Evolutionary conservation across 2,113 vertebrate genomes (phyloP).

Genomic region (Thinocorus orbignyianus): DNA sequence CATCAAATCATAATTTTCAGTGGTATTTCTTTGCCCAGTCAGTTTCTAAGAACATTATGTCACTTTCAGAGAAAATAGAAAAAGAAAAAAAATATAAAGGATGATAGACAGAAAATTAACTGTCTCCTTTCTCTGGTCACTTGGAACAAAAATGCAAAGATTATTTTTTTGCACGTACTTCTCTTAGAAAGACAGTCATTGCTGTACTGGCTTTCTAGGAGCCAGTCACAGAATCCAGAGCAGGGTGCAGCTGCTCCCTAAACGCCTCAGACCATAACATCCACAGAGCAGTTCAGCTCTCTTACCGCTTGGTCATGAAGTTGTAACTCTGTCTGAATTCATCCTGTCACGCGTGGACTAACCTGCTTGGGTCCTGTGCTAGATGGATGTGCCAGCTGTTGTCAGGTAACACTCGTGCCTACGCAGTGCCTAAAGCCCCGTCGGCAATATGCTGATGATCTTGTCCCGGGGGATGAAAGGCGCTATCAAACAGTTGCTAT

Average conservation of each 20-base stretch:
- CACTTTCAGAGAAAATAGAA: background rate
- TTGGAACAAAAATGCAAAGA: background rate
- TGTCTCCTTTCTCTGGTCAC: background rate
- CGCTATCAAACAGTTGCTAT: constrained; percentile 54
- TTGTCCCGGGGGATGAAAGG: constrained; percentile 7
- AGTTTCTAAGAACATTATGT: background rate
- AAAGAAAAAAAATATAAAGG: background rate
- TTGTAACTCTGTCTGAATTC: background rate
- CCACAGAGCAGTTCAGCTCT: background rate
- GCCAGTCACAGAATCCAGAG: background rate
- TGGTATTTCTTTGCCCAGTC: background rate
- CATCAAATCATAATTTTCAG: background rate
- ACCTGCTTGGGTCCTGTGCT: background rate
- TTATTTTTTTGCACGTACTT: background rate
- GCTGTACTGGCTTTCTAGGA: background rate
- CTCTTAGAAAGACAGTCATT: background rate
- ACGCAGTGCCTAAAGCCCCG: background rate
- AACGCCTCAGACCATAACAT: background rate
- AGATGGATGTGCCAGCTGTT: background rate
- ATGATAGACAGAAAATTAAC: background rate
- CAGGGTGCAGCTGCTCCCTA: background rate
- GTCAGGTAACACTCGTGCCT: background rate
- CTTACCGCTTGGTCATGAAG: background rate
- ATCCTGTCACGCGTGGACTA: background rate
- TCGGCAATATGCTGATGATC: constrained; percentile 35